Conservation (phyloP, 2,888 invertebrate species). For the Lasiommata megera region DNA sequence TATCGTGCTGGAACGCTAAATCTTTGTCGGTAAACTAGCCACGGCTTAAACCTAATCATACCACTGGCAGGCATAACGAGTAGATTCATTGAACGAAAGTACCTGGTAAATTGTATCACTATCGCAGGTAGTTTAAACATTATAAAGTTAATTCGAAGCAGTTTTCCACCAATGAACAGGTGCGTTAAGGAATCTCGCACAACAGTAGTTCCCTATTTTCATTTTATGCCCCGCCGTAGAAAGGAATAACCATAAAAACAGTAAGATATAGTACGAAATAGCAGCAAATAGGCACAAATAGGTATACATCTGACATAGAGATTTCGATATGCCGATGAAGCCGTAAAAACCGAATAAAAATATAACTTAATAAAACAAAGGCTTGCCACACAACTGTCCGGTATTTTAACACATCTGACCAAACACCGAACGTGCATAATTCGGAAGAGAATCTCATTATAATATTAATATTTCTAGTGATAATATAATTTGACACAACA, state of each 20-base stretch:
- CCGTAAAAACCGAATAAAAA: slow-evolving; percentile 12
- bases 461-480: no score
- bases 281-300: slow-evolving; percentile 19
- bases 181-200: neutral
- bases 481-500: no score
- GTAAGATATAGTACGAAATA: slow-evolving; percentile 21
- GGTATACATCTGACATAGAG: slow-evolving; percentile 2
- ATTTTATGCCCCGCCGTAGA: slow-evolving; percentile 21
- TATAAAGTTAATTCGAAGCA: neutral
- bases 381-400: neutral
- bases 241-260: slow-evolving; percentile 25
- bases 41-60: no score
- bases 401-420: no score
- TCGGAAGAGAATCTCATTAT: no score
- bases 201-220: slow-evolving; percentile 20
- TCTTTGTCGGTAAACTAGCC: no score
- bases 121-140: no score
- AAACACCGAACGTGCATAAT: no score
- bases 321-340: slow-evolving; percentile 10
- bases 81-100: no score
- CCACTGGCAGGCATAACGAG: no score
- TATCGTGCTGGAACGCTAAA: no score
- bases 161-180: neutral
- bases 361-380: slow-evolving; percentile 12
- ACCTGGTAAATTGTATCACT: no score